Percentiles rank a stretch among this genome's conserved stretches.
Evolutionary conservation across 2,797 vertebrate genomes (phyloP).

Genomic region (Protonibea diacanthus): DNA sequence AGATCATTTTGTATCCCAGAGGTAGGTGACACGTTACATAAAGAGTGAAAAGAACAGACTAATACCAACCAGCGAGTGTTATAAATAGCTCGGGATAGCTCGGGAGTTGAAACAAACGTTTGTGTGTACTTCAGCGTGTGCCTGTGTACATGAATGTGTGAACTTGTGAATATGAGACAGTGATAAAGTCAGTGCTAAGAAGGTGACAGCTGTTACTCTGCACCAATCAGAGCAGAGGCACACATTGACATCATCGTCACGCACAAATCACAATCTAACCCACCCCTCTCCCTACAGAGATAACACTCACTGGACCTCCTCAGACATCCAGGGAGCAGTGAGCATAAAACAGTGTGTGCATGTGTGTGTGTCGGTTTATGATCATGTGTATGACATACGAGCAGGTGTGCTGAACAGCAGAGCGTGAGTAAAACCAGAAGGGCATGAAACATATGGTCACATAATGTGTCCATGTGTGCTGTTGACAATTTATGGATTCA

Average conservation of each 20-base stretch:
- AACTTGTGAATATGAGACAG: conserved; percentile 4
- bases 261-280: background rate
- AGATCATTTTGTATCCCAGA: conserved; percentile 42
- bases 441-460: conserved; percentile 67
- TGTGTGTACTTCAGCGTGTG: background rate
- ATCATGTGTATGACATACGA: conserved; percentile 41
- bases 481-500: conserved; percentile 55
- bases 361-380: conserved; percentile 16
- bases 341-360: conserved; percentile 49
- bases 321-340: conserved; percentile 30
- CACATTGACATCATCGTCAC: conserved; percentile 38
- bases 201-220: conserved; percentile 58
- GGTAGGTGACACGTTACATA: conserved; percentile 56
- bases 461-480: conserved; percentile 52
- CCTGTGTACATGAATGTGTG: background rate
- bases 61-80: conserved; percentile 32
- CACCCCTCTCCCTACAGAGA: conserved; percentile 5
- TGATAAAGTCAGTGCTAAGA: background rate
- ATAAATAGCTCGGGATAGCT: conserved; percentile 34
- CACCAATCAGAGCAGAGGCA: conserved; percentile 62
- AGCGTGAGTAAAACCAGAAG: conserved; percentile 53
- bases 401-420: conserved; percentile 66
- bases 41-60: conserved; percentile 43
- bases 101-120: conserved; percentile 2
- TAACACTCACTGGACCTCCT: conserved; percentile 28